Conservation (phyloP, 2,113 vertebrate species). For the Egretta garzetta region DNA sequence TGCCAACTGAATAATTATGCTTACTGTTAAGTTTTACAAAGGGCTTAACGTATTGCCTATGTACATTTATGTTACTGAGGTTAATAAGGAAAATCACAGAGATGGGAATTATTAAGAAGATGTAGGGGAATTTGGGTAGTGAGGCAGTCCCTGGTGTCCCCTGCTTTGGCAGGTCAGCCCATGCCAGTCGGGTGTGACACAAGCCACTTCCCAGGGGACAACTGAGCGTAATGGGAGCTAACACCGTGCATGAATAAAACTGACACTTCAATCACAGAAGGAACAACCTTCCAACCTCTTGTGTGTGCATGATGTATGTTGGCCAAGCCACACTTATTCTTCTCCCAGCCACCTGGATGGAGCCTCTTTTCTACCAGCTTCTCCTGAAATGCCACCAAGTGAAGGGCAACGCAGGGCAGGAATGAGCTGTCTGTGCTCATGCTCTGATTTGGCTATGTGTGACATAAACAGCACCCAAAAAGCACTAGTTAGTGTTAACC, state of each 20-base stretch:
- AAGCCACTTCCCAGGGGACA: not conserved
- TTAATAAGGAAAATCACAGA: not conserved
- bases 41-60: not conserved
- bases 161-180: not conserved
- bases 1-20: not conserved
- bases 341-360: not conserved
- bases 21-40: not conserved
- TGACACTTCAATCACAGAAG: not conserved
- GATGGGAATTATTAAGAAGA: not conserved
- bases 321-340: not conserved
- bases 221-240: not conserved
- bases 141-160: not conserved
- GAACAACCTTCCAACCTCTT: not conserved
- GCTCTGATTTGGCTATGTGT: not conserved
- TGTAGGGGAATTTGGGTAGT: not conserved
- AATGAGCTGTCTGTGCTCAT: not conserved
- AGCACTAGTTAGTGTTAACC: not conserved
- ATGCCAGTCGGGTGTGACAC: rapidly evolving
- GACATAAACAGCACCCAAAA: not conserved
- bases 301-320: rapidly evolving
- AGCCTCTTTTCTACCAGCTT: not conserved
- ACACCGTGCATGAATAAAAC: not conserved
- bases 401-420: not conserved
- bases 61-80: not conserved
- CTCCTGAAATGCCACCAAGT: not conserved